Evolutionary conservation across 2,113 vertebrate species (phyloP).

Genomic region (Junco hyemalis): DNA sequence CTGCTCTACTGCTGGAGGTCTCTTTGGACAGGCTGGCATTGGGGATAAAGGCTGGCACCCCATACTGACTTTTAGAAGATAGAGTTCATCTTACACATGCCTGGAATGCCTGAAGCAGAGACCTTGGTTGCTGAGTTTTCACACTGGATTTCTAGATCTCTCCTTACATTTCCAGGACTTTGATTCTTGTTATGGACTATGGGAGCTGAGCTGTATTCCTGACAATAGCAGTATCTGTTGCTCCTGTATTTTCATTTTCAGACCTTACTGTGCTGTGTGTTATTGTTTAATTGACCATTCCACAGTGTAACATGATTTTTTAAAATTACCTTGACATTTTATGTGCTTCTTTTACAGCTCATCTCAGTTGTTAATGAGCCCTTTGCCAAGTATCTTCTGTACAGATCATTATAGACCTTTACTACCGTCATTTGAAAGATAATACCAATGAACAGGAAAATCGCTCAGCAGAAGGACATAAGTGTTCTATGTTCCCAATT

Average conservation of each 20-base stretch:
- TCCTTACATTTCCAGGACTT: background rate
- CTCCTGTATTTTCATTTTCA: background rate
- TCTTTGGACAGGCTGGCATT: background rate
- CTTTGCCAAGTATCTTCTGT: background rate
- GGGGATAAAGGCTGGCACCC: background rate
- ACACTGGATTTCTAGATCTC: rapidly evolving
- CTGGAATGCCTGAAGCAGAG: background rate
- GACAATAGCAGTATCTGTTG: rapidly evolving
- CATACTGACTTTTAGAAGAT: background rate
- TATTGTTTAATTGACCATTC: slow-evolving; percentile 39
- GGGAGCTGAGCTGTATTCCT: background rate
- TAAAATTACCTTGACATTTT: slow-evolving; percentile 45
- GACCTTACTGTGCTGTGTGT: background rate
- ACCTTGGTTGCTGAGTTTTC: background rate
- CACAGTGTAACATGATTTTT: background rate
- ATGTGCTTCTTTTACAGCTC: slow-evolving; percentile 39
- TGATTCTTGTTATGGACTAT: background rate
- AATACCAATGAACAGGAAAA: slow-evolving; percentile 38
- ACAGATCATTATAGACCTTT: slow-evolving; percentile 30
- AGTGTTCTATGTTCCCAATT: background rate
- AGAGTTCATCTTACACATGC: background rate
- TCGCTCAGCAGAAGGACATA: background rate
- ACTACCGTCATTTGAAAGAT: slow-evolving; percentile 29
- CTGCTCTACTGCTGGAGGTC: background rate
- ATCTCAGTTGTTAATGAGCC: slow-evolving; percentile 42